These are phyloP conservation scores for Mizuhopecten yessoensis DNA, from an alignment of 1,140 invertebrate species.

Conservation along the genomic window DNA sequence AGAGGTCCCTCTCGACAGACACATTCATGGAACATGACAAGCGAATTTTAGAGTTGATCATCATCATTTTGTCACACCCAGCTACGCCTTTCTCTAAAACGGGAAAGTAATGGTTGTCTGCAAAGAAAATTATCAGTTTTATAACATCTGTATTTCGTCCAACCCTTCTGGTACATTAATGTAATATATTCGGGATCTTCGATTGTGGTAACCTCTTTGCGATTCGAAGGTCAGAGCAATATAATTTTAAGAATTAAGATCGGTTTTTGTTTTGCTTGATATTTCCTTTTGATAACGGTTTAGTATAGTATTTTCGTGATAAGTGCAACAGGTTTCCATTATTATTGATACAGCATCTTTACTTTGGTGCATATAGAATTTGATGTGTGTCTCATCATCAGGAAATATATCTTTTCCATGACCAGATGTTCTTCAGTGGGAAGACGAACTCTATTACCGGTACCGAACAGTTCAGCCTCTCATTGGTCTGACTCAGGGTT, in stretches of 20 bases:
- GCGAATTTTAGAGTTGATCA: constrained; percentile 4
- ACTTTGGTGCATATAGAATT: background rate
- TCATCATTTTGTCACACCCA: constrained; percentile 26
- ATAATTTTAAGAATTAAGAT: background rate
- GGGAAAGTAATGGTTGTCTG: background rate
- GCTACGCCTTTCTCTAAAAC: background rate
- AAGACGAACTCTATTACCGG: background rate
- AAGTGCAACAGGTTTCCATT: background rate
- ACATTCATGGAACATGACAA: background rate
- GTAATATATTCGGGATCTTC: background rate
- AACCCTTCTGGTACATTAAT: background rate
- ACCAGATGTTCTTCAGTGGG: background rate
- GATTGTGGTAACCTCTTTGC: background rate
- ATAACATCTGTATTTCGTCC: constrained; percentile 11
- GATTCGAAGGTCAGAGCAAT: background rate
- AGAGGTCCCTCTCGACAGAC: background rate
- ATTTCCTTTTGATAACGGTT: background rate
- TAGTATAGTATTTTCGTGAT: background rate
- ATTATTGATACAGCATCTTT: background rate
- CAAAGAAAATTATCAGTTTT: constrained; percentile 4
- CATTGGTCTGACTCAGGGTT: background rate
- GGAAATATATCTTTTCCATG: background rate
- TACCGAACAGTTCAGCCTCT: background rate
- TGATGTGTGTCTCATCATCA: background rate
- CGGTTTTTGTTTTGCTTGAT: background rate